A percentile compares a stretch with the other conserved stretches of the same genome.
Evolutionary conservation across 2,113 vertebrate species (phyloP).

Genomic region (Coryphaenoides rupestris): DNA sequence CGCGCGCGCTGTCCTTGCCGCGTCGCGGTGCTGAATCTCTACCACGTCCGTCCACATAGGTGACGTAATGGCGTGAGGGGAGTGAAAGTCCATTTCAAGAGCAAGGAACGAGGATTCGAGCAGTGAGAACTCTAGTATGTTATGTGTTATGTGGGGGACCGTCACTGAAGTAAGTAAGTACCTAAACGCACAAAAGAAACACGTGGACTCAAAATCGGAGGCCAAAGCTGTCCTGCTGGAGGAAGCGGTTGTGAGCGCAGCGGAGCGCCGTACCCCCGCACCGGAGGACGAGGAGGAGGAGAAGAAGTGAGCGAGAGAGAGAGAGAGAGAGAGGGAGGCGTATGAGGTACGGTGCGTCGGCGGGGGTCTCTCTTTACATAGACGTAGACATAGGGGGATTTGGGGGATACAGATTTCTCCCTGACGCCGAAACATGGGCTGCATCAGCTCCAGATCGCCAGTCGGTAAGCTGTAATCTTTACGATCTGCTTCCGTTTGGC

Average conservation of each 20-base stretch:
- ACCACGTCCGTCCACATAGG: too few relatives aligned
- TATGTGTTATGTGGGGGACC: conserved; percentile 32
- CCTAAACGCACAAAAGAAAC: conserved; percentile 10
- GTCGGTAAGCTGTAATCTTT: conserved; percentile 80
- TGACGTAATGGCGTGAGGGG: conserved; percentile 46
- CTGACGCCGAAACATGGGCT: conserved; percentile 78
- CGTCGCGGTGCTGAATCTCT: conserved; percentile 58
- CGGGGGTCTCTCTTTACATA: conserved; percentile 44
- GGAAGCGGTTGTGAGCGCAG: conserved; percentile 42
- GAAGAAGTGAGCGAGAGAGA: conserved; percentile 25
- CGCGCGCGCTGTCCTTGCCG: conserved; percentile 63
- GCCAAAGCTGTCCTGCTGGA: too few relatives aligned
- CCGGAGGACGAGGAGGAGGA: not conserved
- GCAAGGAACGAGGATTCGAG: not conserved
- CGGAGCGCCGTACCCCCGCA: conserved; percentile 35
- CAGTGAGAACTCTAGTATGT: not conserved
- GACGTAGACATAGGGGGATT: too few relatives aligned
- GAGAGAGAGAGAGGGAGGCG: conserved; percentile 38
- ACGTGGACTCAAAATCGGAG: conserved; percentile 11
- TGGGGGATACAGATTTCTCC: conserved; percentile 25
- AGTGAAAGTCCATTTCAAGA: not conserved
- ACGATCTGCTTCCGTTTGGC: conserved; percentile 43
- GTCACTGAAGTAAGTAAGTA: conserved; percentile 1
- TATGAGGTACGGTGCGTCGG: conserved; percentile 66
- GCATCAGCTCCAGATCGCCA: conserved; percentile 82